phyloP scores from a whole-genome alignment of 2,113 vertebrate genomes.

The Tachuris rubrigastra region DNA sequence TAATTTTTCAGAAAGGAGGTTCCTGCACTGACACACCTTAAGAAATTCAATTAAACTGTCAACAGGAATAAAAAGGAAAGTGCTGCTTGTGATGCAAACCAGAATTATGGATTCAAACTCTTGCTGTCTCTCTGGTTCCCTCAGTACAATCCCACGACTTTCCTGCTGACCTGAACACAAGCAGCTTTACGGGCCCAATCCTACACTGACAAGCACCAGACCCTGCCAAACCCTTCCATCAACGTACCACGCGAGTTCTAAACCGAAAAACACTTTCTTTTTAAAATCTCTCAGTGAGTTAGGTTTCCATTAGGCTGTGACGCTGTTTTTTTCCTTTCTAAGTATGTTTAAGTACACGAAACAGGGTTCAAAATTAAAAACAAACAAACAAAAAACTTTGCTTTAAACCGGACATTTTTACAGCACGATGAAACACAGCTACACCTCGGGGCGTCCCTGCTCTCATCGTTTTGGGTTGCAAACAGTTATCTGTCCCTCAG shows the following conservation, averaged over 20 bases:
- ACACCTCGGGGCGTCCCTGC: accelerated
- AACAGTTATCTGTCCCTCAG: accelerated
- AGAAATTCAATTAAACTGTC: neutral
- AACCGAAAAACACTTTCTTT: neutral
- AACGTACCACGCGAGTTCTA: accelerated
- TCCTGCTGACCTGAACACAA: neutral
- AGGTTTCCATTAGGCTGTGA: neutral
- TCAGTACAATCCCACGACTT: neutral
- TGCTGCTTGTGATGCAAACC: neutral
- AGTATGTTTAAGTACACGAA: accelerated
- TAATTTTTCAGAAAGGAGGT: neutral
- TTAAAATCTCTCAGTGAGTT: neutral
- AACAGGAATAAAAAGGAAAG: neutral
- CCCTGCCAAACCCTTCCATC: neutral
- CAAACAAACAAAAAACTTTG: neutral
- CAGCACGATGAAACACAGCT: neutral
- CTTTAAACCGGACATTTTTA: neutral
- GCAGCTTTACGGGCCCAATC: neutral
- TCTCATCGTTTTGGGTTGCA: neutral
- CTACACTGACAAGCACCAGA: neutral
- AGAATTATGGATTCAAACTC: neutral
- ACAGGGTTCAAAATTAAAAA: neutral
- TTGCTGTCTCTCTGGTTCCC: neutral
- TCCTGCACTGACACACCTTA: neutral
- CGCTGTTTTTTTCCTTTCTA: accelerated